Evolutionary conservation across 2,888 invertebrate species (phyloP), one percentile per base, ranked within the genome.

Genomic region (Ochropacha duplaris): DNA sequence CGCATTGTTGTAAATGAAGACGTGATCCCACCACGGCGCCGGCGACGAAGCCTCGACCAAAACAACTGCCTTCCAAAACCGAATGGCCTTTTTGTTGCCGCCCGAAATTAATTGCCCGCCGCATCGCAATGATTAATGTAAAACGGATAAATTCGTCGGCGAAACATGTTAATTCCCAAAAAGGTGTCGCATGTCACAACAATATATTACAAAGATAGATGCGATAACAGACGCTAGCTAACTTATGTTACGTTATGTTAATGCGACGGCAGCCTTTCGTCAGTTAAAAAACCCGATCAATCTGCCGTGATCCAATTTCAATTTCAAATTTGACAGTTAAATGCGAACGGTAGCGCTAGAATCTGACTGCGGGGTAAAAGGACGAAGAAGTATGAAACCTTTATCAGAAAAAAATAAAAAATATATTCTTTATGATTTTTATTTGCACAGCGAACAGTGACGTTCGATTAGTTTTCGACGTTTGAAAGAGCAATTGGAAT

Each of bases 401-500:
- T 22, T 66, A 66, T 65, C 65, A 69, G 56, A 66, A 65, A 70
- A 71, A 74, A 66, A 70, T 73, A 66, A 59, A 65, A 71, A 66
- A 71, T 70, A 72, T 64, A 62, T 54, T 61, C 56, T 68, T 66
- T 69, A 75, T 69, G 70, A 66, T 70, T 68, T 69, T 71, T 74
- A 74, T 83, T 81, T 78, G 66, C 61, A 64, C 64, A 72, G 58
- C 54, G 63, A 73, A 68, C 76, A 69, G 76, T 64, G 72, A 71
- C 71, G 72, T 80, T 82, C 79, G 78, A 84, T 86, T 83, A 79
- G 82, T 74, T 77, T 84, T 80, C 78, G 88, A 90, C 88, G 72
- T 87, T 76, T 88, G 86, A 89, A 88, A 87, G 86, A 85, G 88
- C 81, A 83, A 87, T 90, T 87, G 75, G 68, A 73, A 81, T 76